Percentiles rank a stretch among this genome's conserved stretches.
These are phyloP conservation scores for Operophtera brumata DNA, from an alignment of 2,888 invertebrate species.

Conservation along the genomic window DNA sequence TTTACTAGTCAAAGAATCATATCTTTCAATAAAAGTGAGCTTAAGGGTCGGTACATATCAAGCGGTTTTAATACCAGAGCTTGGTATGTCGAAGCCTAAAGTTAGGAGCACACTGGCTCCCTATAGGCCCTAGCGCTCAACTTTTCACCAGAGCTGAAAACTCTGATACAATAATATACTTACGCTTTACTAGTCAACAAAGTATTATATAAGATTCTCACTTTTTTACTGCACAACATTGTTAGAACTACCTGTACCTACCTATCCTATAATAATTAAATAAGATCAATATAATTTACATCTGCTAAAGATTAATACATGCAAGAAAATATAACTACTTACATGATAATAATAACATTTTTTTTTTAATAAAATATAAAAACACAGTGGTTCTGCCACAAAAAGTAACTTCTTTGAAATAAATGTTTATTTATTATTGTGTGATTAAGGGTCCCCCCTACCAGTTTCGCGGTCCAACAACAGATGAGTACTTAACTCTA, in stretches of 20 bases:
- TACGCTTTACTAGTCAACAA: slow-evolving; percentile 72
- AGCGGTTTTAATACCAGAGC: slow-evolving; percentile 36
- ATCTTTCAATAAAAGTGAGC: slow-evolving; percentile 57
- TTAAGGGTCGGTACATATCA: slow-evolving; percentile 52
- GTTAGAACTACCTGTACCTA: slow-evolving; percentile 17
- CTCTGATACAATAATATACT: slow-evolving; percentile 69
- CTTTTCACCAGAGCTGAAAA: slow-evolving; percentile 29
- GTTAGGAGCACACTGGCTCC: slow-evolving; percentile 11
- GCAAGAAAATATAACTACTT: no score
- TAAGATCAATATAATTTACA: no score
- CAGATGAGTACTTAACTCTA: no score
- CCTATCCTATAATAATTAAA: no score
- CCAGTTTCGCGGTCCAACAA: no score
- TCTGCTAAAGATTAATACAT: no score
- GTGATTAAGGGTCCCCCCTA: no score
- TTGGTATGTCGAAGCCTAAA: slow-evolving; percentile 35
- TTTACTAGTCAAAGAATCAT: slow-evolving; percentile 75
- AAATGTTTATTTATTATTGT: background rate
- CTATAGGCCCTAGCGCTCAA: slow-evolving; percentile 20
- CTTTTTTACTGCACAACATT: slow-evolving; percentile 63
- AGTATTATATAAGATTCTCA: slow-evolving; percentile 47
- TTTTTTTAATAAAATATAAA: no score
- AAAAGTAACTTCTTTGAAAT: slow-evolving; percentile 1
- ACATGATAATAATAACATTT: no score
- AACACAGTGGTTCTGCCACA: slow-evolving; percentile 20